These are phyloP conservation scores for Diadema setosum DNA, from an alignment of 35 echinoderm and acorn worm genomes.

Conservation along the genomic window DNA sequence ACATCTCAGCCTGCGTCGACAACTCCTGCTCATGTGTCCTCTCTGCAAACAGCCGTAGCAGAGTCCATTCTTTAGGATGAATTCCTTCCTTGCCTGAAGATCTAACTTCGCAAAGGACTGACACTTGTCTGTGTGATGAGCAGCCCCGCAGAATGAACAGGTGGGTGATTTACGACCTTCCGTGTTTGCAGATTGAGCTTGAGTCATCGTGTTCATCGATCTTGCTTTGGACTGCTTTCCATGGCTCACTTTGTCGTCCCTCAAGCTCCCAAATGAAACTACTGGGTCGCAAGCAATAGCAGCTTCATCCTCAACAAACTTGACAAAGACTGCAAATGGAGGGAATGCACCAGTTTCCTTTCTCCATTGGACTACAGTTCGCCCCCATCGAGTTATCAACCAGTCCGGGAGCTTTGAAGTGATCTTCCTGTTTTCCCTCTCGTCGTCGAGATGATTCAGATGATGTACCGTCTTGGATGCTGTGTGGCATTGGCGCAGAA, in stretches of 20 bases:
- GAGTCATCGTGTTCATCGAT: background rate
- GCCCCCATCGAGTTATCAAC: constrained; percentile 17
- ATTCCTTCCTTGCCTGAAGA: constrained; percentile 29
- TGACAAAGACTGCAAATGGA: constrained; percentile 7
- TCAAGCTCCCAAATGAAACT: background rate
- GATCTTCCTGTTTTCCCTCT: background rate
- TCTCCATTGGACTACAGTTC: background rate
- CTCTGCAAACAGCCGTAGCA: constrained; percentile 63
- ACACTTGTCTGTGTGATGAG: constrained; percentile 41
- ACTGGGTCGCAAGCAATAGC: constrained; percentile 28
- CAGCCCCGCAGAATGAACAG: constrained; percentile 24
- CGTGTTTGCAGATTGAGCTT: too few species aligned
- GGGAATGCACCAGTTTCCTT: background rate
- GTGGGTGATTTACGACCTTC: too few species aligned
- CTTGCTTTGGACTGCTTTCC: background rate
- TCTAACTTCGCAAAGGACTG: background rate
- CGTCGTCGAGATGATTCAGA: constrained; percentile 10
- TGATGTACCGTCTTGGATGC: background rate
- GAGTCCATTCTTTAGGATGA: constrained; percentile 36
- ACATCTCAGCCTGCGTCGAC: constrained; percentile 29
- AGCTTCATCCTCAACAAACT: constrained; percentile 29
- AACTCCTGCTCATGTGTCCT: constrained; percentile 42
- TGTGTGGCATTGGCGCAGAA: constrained; percentile 33
- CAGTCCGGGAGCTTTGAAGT: background rate
- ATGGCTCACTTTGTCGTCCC: background rate